These are phyloP conservation scores for Calephelis perditalis DNA, from an alignment of 2,888 invertebrate genomes.

Conservation along the genomic window DNA sequence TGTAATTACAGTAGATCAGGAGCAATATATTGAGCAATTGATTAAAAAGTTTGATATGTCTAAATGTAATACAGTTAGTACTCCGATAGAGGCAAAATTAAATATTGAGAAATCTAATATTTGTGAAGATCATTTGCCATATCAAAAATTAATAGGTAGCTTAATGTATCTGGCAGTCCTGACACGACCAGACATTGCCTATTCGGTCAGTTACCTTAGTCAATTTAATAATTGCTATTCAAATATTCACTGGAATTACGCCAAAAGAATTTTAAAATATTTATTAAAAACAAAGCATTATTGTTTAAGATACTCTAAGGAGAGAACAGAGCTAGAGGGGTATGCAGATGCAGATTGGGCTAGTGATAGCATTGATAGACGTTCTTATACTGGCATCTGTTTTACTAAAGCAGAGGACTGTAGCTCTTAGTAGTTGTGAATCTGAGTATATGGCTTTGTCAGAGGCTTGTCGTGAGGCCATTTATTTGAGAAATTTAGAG, in stretches of 20 bases:
- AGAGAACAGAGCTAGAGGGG: background rate
- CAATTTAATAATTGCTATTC: background rate
- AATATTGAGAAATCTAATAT: conserved; percentile 17
- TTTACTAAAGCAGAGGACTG: too few relatives aligned
- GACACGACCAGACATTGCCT: conserved; percentile 17
- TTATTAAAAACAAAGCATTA: background rate
- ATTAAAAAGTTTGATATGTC: conserved; percentile 21
- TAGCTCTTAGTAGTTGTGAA: too few relatives aligned
- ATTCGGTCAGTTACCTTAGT: background rate
- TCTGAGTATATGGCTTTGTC: too few relatives aligned
- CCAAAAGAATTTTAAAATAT: background rate
- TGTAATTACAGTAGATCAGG: conserved; percentile 20
- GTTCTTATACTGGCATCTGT: too few relatives aligned
- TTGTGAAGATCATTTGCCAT: conserved; percentile 15
- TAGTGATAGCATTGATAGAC: background rate
- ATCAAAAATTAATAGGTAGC: conserved; percentile 20
- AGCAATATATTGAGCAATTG: conserved; percentile 18
- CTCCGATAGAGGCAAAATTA: conserved; percentile 21
- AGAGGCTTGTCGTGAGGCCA: background rate
- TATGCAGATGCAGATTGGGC: background rate
- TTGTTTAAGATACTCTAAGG: background rate
- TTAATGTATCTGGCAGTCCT: conserved; percentile 18
- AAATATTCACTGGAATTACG: background rate
- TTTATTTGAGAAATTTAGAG: conserved; percentile 14
- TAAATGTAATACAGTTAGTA: conserved; percentile 15